Conservation (phyloP, 2,888 invertebrate species). For the Parascotia fuliginaria region DNA sequence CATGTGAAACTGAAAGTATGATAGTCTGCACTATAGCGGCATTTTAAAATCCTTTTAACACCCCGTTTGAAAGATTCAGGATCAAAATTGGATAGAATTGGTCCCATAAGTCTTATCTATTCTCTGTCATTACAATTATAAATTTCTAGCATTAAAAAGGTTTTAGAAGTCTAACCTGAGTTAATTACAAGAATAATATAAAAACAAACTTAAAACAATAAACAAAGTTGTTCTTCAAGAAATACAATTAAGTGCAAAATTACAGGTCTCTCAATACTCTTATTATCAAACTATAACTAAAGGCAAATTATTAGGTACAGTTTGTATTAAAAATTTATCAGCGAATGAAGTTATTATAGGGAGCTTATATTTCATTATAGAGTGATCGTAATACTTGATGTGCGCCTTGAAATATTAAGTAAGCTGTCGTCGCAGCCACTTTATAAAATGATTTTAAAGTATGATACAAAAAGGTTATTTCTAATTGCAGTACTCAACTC, state of each 20-base stretch:
- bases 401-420: constrained; percentile 8
- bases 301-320: constrained; percentile 10
- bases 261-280: constrained; percentile 4
- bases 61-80: too few relatives aligned
- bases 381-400: background rate
- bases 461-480: background rate
- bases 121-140: too few relatives aligned
- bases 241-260: constrained; percentile 7
- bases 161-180: too few relatives aligned
- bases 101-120: too few relatives aligned
- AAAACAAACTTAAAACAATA: too few relatives aligned
- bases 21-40: too few relatives aligned
- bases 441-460: background rate
- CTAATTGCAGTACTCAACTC: too few relatives aligned
- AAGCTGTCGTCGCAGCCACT: background rate
- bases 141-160: too few relatives aligned
- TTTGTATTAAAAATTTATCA: constrained; percentile 14
- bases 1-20: too few relatives aligned
- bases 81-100: too few relatives aligned
- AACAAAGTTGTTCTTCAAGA: background rate
- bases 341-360: constrained; percentile 9
- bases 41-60: too few relatives aligned
- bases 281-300: constrained; percentile 5
- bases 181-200: too few relatives aligned
- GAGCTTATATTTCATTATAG: constrained; percentile 6